phyloP scores from a whole-genome alignment of 2,113 vertebrate species.

The Balaeniceps rex region DNA sequence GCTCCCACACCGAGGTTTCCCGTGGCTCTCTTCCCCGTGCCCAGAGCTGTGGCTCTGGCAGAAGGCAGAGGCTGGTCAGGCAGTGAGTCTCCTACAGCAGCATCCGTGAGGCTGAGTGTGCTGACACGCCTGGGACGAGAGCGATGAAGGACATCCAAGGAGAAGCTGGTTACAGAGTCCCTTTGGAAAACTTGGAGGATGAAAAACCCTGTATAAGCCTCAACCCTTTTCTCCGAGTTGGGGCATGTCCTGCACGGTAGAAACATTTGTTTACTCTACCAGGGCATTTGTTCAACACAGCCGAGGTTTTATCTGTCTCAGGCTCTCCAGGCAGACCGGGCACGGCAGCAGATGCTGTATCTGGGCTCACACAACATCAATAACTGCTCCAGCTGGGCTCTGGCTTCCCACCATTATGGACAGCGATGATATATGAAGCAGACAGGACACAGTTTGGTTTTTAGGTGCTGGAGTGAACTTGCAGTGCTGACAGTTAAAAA shows the following conservation, averaged over 20 bases:
- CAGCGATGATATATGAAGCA: neutral
- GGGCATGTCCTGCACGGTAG: neutral
- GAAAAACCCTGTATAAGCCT: neutral
- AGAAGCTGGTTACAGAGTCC: neutral
- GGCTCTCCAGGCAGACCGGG: neutral
- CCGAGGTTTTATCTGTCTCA: neutral
- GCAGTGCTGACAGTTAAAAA: neutral
- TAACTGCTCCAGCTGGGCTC: conserved; percentile 14
- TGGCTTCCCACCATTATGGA: neutral
- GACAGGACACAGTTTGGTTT: neutral
- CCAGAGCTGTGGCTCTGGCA: neutral
- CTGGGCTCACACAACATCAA: conserved; percentile 6
- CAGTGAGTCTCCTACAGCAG: neutral
- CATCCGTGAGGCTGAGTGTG: neutral
- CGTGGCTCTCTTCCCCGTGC: neutral
- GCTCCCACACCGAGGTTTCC: neutral
- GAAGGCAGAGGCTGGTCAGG: neutral
- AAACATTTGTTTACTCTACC: neutral
- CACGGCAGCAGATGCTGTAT: conserved; percentile 26
- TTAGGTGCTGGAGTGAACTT: neutral
- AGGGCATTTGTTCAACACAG: neutral
- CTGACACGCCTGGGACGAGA: neutral
- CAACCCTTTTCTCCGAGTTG: neutral
- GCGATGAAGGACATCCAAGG: neutral
- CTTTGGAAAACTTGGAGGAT: neutral